These are phyloP conservation scores for Tetranychus truncatus DNA, from an alignment of 2,888 invertebrate species.

Conservation along the genomic window DNA sequence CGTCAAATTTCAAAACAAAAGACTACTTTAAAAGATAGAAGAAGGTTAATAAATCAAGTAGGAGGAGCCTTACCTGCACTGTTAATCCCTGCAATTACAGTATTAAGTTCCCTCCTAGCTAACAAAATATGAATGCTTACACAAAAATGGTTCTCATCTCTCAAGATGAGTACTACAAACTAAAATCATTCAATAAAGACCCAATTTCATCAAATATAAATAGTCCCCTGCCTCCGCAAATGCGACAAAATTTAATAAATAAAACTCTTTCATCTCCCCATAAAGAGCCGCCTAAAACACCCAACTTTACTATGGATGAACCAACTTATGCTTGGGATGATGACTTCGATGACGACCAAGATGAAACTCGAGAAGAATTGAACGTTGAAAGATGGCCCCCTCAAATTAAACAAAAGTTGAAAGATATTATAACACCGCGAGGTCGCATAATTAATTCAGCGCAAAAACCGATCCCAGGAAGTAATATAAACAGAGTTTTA, in stretches of 20 bases:
- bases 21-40: not conserved
- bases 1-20: not conserved
- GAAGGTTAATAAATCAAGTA: not conserved
- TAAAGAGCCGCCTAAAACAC: no score
- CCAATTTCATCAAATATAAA: not conserved
- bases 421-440: no score
- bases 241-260: not conserved
- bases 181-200: not conserved
- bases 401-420: no score
- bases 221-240: not conserved
- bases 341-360: no score
- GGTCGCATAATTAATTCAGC: no score
- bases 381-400: no score
- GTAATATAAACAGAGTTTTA: no score
- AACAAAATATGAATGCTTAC: not conserved
- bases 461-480: no score
- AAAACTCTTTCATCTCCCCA: not conserved
- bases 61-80: not conserved
- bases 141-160: not conserved
- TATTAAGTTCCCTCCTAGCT: not conserved
- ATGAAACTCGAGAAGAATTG: no score
- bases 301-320: no score
- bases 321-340: no score
- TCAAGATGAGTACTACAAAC: not conserved
- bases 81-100: not conserved